A percentile compares a stretch with the other conserved stretches of the same genome.
These are phyloP conservation scores for Nomada fucata DNA, from an alignment of 2,888 invertebrate genomes.

Conservation along the genomic window DNA sequence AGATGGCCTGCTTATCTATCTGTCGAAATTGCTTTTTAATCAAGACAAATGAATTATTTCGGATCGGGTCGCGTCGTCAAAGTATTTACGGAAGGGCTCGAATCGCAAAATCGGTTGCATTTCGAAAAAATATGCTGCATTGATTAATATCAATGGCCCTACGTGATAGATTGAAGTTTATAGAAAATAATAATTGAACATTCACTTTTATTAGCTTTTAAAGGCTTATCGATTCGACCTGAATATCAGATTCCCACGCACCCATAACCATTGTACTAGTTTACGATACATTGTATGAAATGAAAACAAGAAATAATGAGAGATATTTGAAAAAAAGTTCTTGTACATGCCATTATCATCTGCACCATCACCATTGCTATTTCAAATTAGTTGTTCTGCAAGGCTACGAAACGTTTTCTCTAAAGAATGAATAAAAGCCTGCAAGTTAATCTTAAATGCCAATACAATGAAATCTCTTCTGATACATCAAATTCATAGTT, in stretches of 20 bases:
- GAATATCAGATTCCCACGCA: constrained; percentile 60
- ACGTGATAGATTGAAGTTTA: background rate
- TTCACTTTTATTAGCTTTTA: constrained; percentile 34
- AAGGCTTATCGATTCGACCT: constrained; percentile 55
- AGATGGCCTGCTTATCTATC: constrained; percentile 76
- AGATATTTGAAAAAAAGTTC: constrained; percentile 64
- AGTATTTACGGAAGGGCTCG: background rate
- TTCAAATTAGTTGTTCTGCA: constrained; percentile 63
- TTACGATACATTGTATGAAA: constrained; percentile 43
- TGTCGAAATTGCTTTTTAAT: constrained; percentile 51
- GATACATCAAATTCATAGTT: background rate
- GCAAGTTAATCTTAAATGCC: constrained; percentile 56
- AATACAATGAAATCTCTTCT: background rate
- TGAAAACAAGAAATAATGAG: constrained; percentile 57
- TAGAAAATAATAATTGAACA: constrained; percentile 3
- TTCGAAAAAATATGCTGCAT: background rate
- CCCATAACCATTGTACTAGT: constrained; percentile 33
- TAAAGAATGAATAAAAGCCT: constrained; percentile 34
- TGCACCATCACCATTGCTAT: constrained; percentile 78
- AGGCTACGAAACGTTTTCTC: constrained; percentile 43
- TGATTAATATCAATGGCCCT: constrained; percentile 8
- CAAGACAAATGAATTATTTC: constrained; percentile 41
- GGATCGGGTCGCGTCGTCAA: constrained; percentile 51
- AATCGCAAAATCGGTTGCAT: background rate
- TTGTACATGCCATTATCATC: constrained; percentile 79